Conservation (phyloP, 2,888 invertebrate species). For the Craniophora ligustri region DNA sequence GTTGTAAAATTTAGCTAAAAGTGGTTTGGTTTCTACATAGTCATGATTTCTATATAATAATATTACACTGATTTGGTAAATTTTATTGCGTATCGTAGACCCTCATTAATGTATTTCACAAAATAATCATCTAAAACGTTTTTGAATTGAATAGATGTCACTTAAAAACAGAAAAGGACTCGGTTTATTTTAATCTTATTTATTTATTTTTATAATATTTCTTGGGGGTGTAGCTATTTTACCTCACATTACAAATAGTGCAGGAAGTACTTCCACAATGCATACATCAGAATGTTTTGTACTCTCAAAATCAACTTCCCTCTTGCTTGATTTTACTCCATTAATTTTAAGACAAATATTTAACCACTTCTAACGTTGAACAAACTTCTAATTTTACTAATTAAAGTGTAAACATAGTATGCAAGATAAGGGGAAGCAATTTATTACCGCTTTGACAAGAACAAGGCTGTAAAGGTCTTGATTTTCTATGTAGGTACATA, state of each 20-base stretch:
- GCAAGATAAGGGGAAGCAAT: background rate
- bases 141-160: too few relatives aligned
- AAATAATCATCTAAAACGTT: too few relatives aligned
- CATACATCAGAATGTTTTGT: too few relatives aligned
- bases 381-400: slow-evolving; percentile 29
- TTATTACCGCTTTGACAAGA: slow-evolving; percentile 44
- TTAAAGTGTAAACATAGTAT: slow-evolving; percentile 39
- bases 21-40: background rate
- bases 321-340: background rate
- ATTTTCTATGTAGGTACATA: slow-evolving; percentile 48
- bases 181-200: too few relatives aligned
- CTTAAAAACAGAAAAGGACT: too few relatives aligned
- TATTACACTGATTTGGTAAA: background rate
- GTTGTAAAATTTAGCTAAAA: slow-evolving; percentile 15
- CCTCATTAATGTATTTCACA: too few relatives aligned
- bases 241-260: too few relatives aligned
- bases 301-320: slow-evolving; percentile 1
- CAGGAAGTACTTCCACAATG: too few relatives aligned
- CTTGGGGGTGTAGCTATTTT: too few relatives aligned
- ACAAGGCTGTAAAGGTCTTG: slow-evolving; percentile 41
- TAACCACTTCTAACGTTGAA: slow-evolving; percentile 9
- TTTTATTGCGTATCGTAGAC: too few relatives aligned
- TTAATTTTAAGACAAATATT: background rate
- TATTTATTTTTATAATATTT: too few relatives aligned
- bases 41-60: background rate